Conservation (phyloP, 2,888 invertebrate species). For the Cephus rjabovi region DNA sequence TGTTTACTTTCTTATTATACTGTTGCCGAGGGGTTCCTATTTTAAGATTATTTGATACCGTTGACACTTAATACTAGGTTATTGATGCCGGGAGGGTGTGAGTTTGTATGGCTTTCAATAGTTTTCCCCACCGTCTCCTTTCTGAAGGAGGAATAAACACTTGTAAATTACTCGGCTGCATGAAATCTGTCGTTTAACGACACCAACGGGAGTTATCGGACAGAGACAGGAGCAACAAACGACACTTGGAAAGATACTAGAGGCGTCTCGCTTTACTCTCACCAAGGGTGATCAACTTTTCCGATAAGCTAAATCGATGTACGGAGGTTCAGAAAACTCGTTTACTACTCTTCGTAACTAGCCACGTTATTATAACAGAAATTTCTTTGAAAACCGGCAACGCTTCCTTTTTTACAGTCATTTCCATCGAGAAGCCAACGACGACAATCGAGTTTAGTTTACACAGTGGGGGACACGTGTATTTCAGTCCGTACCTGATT, state of each 20-base stretch:
- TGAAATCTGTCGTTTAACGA: background rate
- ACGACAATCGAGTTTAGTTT: background rate
- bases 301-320: constrained; percentile 10
- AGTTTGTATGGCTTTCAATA: background rate
- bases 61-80: background rate
- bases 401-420: background rate
- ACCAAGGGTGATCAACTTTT: constrained; percentile 32
- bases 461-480: background rate
- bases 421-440: background rate
- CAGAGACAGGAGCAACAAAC: constrained; percentile 28
- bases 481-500: background rate
- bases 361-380: background rate
- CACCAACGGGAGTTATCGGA: background rate
- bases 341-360: background rate
- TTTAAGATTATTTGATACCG: background rate
- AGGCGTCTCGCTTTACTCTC: constrained; percentile 21
- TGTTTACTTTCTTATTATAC: background rate
- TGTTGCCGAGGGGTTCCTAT: background rate
- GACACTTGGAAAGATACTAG: constrained; percentile 33
- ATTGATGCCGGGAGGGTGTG: background rate
- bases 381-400: background rate
- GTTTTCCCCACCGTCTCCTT: background rate
- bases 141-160: background rate
- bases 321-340: background rate
- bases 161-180: background rate